These are phyloP conservation scores for Clostera curtula DNA, from an alignment of 2,888 invertebrate genomes.

Conservation along the genomic window DNA sequence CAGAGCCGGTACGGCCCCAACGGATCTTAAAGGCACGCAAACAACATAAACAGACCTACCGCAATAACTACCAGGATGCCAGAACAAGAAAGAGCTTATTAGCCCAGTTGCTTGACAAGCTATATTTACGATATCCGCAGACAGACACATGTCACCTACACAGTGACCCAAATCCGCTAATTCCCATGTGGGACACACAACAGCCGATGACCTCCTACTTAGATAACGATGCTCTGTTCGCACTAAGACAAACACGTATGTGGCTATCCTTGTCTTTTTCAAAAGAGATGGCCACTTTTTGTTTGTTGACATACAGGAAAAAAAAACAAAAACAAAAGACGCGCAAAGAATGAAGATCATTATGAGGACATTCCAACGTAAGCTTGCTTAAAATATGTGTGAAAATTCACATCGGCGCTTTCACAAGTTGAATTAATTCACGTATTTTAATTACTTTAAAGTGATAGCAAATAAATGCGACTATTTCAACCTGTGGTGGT, in stretches of 20 bases:
- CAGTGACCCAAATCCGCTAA: constrained; percentile 27
- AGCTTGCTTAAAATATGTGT: neutral
- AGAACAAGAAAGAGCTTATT: neutral
- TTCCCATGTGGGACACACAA: constrained; percentile 12
- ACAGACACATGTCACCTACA: constrained; percentile 24
- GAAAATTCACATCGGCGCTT: too few species aligned
- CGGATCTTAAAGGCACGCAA: too few species aligned
- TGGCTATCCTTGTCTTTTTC: constrained; percentile 3
- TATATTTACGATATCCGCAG: constrained; percentile 3
- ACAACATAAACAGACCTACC: too few species aligned
- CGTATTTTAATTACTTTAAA: too few species aligned
- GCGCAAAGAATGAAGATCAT: constrained; percentile 1
- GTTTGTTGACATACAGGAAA: constrained; percentile 1
- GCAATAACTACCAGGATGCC: too few species aligned
- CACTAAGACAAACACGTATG: constrained; percentile 1
- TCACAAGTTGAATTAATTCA: too few species aligned
- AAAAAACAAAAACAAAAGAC: neutral
- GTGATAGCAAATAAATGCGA: too few species aligned
- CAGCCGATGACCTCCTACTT: constrained; percentile 25
- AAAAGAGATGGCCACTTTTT: constrained; percentile 6
- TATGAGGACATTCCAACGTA: neutral
- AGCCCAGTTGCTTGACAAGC: neutral
- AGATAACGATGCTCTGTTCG: constrained; percentile 14
- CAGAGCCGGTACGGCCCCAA: too few species aligned
- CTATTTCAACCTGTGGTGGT: too few species aligned